A percentile compares a stretch with the other conserved stretches of the same genome.
Evolutionary conservation across 2,888 invertebrate species (phyloP).

Genomic region (Lymantria dispar): DNA sequence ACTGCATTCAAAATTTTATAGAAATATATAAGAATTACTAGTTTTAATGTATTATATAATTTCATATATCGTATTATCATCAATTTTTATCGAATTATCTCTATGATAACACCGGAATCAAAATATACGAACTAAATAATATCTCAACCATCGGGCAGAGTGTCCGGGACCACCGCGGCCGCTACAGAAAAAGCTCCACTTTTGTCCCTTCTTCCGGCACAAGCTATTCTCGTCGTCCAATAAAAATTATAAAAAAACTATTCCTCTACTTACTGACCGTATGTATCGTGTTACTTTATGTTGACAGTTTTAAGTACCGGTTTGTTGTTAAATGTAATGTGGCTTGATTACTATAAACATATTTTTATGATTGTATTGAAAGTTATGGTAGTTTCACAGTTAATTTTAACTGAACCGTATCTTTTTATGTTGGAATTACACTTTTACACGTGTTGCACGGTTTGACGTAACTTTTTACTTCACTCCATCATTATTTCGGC

Average conservation of each 20-base stretch:
- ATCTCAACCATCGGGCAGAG: conserved; percentile 31
- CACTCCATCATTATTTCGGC: too few species aligned
- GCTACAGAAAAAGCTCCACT: conserved; percentile 59
- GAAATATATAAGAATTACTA: too few species aligned
- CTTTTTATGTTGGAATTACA: too few species aligned
- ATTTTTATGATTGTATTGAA: conserved; percentile 5
- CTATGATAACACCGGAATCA: conserved; percentile 11
- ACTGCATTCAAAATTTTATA: too few species aligned
- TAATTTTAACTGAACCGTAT: conserved; percentile 6
- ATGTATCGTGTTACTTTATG: conserved; percentile 49
- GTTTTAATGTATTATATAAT: not conserved
- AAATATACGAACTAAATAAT: conserved; percentile 19
- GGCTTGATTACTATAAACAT: not conserved
- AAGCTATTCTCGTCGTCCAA: conserved; percentile 47
- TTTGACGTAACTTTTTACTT: too few species aligned
- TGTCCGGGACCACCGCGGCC: conserved; percentile 54
- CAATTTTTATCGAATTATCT: not conserved
- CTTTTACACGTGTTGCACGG: too few species aligned
- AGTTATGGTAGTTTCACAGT: conserved; percentile 4
- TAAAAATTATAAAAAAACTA: conserved; percentile 49
- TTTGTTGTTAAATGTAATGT: conserved; percentile 5
- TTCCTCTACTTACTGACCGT: conserved; percentile 57
- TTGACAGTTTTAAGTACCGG: conserved; percentile 37
- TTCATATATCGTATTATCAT: not conserved
- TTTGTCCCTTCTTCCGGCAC: conserved; percentile 65